Evolutionary conservation across 2,113 vertebrate species (phyloP), one percentile per base, ranked within the genome.

Genomic region (Morone saxatilis): DNA sequence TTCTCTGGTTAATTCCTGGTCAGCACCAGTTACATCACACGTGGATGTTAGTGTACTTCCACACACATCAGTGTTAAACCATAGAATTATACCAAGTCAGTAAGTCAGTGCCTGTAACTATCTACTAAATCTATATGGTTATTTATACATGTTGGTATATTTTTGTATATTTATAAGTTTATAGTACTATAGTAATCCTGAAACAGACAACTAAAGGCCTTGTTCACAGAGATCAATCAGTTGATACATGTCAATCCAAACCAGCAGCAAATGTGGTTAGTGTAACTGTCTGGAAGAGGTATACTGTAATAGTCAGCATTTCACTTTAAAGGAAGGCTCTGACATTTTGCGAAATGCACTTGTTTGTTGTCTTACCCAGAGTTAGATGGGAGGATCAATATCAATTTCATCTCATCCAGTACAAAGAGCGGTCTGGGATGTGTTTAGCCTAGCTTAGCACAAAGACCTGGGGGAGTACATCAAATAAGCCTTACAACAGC

Each of bases 351-450:
- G 8, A 82, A 80, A 84, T 62, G 6, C 62, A 74, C 69, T 43
- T 14, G 41, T 43, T 81, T 56, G 53, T 74, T 6, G 62, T 84
- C 41, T 81, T 74, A 62, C 45, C 47, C 7, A 0, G 63, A 59
- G 22, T 80, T 25, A 68, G 47, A 83, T 78, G 22, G 38, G 40
- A 75, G 60, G 61, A 89, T 91, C 73, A 43, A 85, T 87, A 78
- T 88, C 79, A 53, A 73, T 89, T 82, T 86, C 13, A 54, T 76
- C 12, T 19, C 41, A 76, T 79, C 76, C 60, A 80, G 71, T 70
- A 66, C 67, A 80, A 81, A 81, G 51, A 67, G 66, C 71, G 17
- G 11, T 47, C 22, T 57, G 50, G 43, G 63, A 71, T 0, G 12
- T 45, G 40, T 78, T 85, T 65, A 65, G 70, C 60, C 70, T 84